Evolutionary conservation across 2,797 vertebrate species (phyloP).

Genomic region (Sebastes dallii): DNA sequence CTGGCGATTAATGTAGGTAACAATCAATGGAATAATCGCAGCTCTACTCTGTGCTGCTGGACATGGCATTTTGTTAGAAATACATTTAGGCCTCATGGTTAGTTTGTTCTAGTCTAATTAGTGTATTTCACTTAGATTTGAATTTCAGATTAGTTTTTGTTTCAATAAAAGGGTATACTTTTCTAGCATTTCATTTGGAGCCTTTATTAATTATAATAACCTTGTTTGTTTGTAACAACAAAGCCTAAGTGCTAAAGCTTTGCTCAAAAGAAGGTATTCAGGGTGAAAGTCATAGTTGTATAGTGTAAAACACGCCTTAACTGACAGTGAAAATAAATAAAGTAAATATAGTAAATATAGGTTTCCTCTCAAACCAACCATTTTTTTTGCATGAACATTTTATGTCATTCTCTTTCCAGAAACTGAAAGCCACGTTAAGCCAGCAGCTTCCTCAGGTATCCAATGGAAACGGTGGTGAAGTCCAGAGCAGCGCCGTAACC

Average conservation of each 20-base stretch:
- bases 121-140: not conserved
- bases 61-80: not conserved
- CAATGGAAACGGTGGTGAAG: constrained; percentile 89
- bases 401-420: constrained; percentile 75
- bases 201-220: not conserved
- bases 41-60: not conserved
- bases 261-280: not conserved
- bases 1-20: no score
- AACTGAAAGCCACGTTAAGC: constrained; percentile 90
- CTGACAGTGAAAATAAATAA: not conserved
- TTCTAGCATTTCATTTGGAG: not conserved
- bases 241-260: not conserved
- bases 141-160: not conserved
- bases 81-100: not conserved
- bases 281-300: not conserved
- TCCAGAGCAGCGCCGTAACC: constrained; percentile 86
- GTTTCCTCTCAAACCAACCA: not conserved
- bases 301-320: not conserved
- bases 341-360: no score
- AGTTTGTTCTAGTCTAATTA: not conserved
- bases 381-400: not conserved
- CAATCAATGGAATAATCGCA: no score
- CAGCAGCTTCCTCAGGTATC: constrained; percentile 95
- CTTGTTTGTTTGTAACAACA: not conserved
- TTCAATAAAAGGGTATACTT: not conserved